Conservation (phyloP, 1,140 invertebrate genomes). For the Heliconius nattereri region DNA sequence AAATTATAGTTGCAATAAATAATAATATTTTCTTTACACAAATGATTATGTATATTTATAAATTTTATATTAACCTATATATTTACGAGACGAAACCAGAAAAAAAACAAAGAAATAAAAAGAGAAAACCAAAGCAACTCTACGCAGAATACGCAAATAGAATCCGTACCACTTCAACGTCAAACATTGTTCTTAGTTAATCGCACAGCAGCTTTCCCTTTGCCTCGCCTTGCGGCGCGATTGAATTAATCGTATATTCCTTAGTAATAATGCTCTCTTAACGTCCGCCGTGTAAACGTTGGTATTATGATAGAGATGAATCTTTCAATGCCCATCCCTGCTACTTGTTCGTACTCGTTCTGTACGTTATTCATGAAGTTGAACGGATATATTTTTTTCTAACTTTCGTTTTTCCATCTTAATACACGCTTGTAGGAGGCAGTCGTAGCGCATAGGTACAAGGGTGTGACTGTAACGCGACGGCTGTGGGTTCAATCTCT, state of each 20-base stretch:
- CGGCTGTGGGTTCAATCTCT: too few relatives aligned
- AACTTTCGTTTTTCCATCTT: too few relatives aligned
- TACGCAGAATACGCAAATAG: neutral
- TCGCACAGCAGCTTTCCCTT: conserved; percentile 40
- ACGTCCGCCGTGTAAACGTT: conserved; percentile 4
- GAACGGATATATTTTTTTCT: neutral
- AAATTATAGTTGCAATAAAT: too few relatives aligned
- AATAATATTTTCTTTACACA: too few relatives aligned
- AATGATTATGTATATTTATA: too few relatives aligned
- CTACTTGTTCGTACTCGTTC: neutral
- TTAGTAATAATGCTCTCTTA: conserved; percentile 19
- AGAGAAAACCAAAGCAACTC: neutral
- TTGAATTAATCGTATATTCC: conserved; percentile 27
- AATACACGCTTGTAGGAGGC: neutral
- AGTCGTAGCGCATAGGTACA: too few relatives aligned
- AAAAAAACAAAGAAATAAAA: neutral
- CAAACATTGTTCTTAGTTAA: conserved; percentile 3
- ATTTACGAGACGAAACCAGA: too few relatives aligned
- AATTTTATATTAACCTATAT: too few relatives aligned
- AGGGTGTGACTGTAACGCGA: too few relatives aligned
- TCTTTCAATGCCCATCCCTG: neutral
- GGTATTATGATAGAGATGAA: neutral
- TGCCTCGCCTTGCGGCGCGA: conserved; percentile 24
- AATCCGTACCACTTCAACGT: neutral
- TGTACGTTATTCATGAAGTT: neutral